Evolutionary conservation across 2,113 vertebrate species (phyloP), one percentile per base, ranked within the genome.

Genomic region (Halichoeres trimaculatus): DNA sequence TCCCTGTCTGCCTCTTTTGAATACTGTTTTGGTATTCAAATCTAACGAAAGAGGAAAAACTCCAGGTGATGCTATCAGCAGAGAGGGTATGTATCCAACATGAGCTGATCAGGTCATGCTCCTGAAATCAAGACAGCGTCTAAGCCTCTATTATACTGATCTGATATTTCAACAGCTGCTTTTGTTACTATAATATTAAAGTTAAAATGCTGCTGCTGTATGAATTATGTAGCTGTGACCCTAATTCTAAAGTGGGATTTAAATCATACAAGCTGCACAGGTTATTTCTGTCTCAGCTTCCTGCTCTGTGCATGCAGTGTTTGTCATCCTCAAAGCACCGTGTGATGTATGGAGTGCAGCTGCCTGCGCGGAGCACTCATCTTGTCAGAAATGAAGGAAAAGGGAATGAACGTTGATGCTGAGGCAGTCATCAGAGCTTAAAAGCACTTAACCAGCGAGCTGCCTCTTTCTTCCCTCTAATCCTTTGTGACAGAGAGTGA

Each of bases 11-110:
- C 20, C 38, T 74, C 34, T 35, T 86, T 88, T 85, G 67, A 80
- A 84, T 78, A 30, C 22, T 57, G 60, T 67, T 83, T 81, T 60
- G 10, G 14, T 84, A 81, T 84, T 88, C 80, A 88, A 88, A 90
- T 82, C 1, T 36, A 20, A 51, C 8, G 38, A 57, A 22, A 76
- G 14, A 22, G 26, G 54, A 61, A 53, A 69, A 38, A 57, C 35
- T n/a, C 2, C 3, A 54, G 40, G 54, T 17, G 22, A 45, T 1
- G 9, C 45, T 2, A 54, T 74, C 43, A 65, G 54, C 23, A 45
- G 30, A 72, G 20, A 65, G 55, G 66, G 65, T 57, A 78, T 61
- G 55, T 36, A 35, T 77, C 71, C 2, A 75, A n/a, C 50, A 58
- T 48, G 60, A 86, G 53, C 52, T 41, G 61, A 69, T 51, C 2